Percentiles rank a stretch among this genome's conserved stretches.
Conservation (phyloP, 2,797 vertebrate genomes). For the Ptychobarbus kaznakovi region DNA sequence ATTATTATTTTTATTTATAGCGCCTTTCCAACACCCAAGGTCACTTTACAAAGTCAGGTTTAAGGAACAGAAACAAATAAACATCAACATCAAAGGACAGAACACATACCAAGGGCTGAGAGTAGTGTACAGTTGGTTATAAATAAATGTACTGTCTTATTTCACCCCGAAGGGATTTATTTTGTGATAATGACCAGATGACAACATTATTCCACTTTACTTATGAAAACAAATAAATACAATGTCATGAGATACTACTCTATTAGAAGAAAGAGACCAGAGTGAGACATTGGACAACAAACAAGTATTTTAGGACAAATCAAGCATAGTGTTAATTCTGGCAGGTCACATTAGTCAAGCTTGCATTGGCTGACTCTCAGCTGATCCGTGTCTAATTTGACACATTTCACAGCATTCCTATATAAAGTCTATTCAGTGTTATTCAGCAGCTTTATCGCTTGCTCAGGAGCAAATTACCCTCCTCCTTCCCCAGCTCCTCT, state of each 20-base stretch:
- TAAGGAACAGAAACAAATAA: background rate
- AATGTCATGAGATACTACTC: background rate
- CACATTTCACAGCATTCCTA: background rate
- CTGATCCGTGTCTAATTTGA: background rate
- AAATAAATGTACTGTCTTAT: background rate
- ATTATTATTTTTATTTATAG: no score
- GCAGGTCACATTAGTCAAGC: background rate
- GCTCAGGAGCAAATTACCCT: background rate
- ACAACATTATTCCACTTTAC: background rate
- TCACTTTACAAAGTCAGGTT: no score
- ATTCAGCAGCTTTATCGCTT: background rate
- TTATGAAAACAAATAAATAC: background rate
- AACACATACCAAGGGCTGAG: background rate
- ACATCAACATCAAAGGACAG: background rate
- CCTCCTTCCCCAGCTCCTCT: background rate
- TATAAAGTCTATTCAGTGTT: background rate
- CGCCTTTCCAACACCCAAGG: no score
- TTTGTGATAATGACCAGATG: background rate
- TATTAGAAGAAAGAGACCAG: background rate
- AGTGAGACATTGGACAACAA: background rate
- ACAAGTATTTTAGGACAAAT: background rate
- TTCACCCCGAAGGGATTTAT: background rate
- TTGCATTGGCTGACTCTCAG: background rate
- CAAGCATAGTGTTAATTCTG: background rate
- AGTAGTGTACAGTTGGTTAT: background rate